Base-by-base conservation (phyloP, 2,797 vertebrate species). In the Erethizon dorsatum region DNA sequence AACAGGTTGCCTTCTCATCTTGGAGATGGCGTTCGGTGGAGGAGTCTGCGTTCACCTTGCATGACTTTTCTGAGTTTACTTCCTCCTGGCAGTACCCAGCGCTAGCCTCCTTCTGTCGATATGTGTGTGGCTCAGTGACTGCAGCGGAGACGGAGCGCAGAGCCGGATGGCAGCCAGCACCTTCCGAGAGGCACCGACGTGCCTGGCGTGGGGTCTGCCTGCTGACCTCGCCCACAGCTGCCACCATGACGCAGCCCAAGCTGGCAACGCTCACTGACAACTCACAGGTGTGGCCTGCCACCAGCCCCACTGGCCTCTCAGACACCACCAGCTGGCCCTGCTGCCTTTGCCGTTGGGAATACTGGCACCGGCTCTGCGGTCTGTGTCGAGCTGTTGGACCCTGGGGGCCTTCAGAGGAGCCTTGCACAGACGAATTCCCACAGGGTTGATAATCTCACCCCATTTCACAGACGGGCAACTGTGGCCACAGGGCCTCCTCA, bases 391-490 rank as follows among this genome's bases (percentile, higher is more conserved):
- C 91, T 28, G 65, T n/a, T 0, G 3, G n/a, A 4, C 78, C 86
- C 75, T 1, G 79, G 92, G 65, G 88, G 71, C 28, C 91, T 79
- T 87, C 85, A 15, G 9, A 59, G 83, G 63, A 10, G 56, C 79
- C 75, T 87, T 4, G 6, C 54, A 8, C 83, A 78, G 93, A 89
- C 3, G 24, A 33, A 87, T 63, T 61, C 92, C 92, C 65, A 24
- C 87, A 2, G 73, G 56, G 90, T 7, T 2, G 22, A 52, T 86
- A 65, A 86, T 86, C 96, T 96, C 95, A 83, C 91, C 96, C 96
- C 96, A 80, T 94, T 77, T 92, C 94, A 73, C 95, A 95, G 94
- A 77, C 65, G 94, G 78, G 91, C 71, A 50, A 11, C 93, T 47
- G 56, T 22, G 59, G 82, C 75, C 83, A 22, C 69, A 24, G 95